Conservation (phyloP, 2,113 vertebrate genomes). For the Gallinago paraguaiae region DNA sequence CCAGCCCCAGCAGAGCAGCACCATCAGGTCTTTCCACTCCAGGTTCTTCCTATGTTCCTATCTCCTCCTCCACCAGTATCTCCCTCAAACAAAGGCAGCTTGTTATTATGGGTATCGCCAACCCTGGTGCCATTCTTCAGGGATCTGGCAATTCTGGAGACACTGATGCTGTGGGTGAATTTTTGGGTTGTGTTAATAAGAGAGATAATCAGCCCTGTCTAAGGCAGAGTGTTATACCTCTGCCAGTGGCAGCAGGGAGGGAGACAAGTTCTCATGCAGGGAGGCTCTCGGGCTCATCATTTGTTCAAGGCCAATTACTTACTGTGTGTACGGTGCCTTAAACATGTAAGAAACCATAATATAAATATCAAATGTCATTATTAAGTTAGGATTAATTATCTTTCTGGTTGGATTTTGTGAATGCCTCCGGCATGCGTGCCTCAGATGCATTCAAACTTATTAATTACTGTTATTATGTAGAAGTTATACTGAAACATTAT, state of each 20-base stretch:
- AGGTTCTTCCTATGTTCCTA: neutral
- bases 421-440: neutral
- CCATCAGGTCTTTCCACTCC: neutral
- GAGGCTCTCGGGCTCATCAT: neutral
- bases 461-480: constrained; percentile 27
- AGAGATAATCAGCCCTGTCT: neutral
- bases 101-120: accelerated
- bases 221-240: neutral
- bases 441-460: neutral
- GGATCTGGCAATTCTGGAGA: neutral
- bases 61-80: neutral
- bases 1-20: neutral
- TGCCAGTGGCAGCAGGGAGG: neutral
- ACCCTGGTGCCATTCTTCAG: neutral
- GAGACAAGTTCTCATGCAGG: neutral
- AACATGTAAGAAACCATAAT: neutral
- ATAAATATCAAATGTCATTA: constrained; percentile 30
- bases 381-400: constrained; percentile 45
- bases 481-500: neutral
- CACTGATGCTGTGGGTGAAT: neutral
- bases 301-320: neutral
- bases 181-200: neutral
- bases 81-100: neutral
- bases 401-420: neutral
- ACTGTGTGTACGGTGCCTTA: neutral